A percentile compares a stretch with the other conserved stretches of the same genome.
Evolutionary conservation across 1,140 invertebrate genomes (phyloP).

Genomic region (Pogonus chalceus): DNA sequence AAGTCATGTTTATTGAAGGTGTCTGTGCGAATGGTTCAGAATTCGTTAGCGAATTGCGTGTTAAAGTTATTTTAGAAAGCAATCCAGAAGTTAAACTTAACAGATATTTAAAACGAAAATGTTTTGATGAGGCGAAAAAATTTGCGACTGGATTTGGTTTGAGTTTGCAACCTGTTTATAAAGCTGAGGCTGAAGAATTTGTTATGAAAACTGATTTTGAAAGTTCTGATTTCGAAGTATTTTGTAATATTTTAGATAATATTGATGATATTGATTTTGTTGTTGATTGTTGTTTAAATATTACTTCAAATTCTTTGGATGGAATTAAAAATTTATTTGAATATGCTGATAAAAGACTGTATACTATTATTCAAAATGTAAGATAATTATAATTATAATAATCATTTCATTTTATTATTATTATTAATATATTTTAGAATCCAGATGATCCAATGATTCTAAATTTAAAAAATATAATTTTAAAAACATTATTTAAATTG

Average conservation of each 20-base stretch:
- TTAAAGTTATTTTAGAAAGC: not conserved
- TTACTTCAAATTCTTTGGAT: not conserved
- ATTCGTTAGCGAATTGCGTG: not conserved
- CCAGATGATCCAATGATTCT: not conserved
- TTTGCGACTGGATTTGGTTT: not conserved
- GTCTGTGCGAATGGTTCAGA: not conserved
- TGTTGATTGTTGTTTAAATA: not conserved
- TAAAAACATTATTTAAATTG: not conserved
- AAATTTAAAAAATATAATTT: not conserved
- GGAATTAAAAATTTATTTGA: not conserved
- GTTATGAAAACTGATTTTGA: not conserved
- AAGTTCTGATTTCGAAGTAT: not conserved
- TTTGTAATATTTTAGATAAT: not conserved
- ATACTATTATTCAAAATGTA: not conserved
- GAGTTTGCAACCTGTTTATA: not conserved
- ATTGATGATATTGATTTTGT: conserved; percentile 1
- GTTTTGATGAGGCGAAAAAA: not conserved
- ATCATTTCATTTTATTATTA: not conserved
- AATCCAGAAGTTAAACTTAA: not conserved
- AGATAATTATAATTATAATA: not conserved
- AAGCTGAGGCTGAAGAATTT: not conserved
- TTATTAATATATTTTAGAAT: not conserved
- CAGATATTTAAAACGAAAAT: not conserved
- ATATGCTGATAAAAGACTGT: not conserved
- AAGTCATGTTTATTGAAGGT: not conserved